Base-by-base conservation (phyloP, 2,113 vertebrate genomes). In the Bagarius yarrelli region DNA sequence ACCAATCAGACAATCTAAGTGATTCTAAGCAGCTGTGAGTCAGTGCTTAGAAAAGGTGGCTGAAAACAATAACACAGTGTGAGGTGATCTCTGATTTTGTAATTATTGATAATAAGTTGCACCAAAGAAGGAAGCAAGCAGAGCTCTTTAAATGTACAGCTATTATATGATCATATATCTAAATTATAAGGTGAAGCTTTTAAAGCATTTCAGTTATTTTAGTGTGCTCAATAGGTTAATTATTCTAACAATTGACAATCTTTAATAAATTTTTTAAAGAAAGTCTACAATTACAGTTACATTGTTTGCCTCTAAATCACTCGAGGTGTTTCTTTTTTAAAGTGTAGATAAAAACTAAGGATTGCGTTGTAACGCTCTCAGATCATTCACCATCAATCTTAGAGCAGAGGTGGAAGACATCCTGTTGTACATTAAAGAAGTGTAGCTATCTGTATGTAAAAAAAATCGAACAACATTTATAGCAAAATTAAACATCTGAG, bases 61-160 rank as follows among this genome's bases (percentile, higher is more conserved):
- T 30, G 18, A 53, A 32, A 53, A 16, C 25, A 40, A 32, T 21
- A 73, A 73, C 14, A 53, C 25, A 34, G 50, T 27, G 53, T 32
- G 50, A 34, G 18, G 18, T 32, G 16, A 53, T 71, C 14, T 47
- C 27, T 27, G 27, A 53, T 53, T 72, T 72, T 21, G 25, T 52
- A 30, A 71, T 72, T 72, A 32, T 55, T 73, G 32, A 14, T 53
- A 32, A 73, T 32, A 55, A 32, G 32, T 73, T 73, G 25, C 15
- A 55, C 69, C 23, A 53, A 71, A 52, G 27, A 55, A 23, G 4
- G 9, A 55, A 5, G 27, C 4, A 6, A 55, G 27, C 70, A 53
- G 12, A 23, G 27, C 23, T 63, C 14, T n/a, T 30, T 59, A 69
- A 56, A 82, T 67, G 34, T 66, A 40, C 80, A 81, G 80, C 72